Percentiles rank a stretch among this genome's conserved stretches.
These are phyloP conservation scores for Platalea minor DNA, from an alignment of 2,797 vertebrate species.

Conservation along the genomic window DNA sequence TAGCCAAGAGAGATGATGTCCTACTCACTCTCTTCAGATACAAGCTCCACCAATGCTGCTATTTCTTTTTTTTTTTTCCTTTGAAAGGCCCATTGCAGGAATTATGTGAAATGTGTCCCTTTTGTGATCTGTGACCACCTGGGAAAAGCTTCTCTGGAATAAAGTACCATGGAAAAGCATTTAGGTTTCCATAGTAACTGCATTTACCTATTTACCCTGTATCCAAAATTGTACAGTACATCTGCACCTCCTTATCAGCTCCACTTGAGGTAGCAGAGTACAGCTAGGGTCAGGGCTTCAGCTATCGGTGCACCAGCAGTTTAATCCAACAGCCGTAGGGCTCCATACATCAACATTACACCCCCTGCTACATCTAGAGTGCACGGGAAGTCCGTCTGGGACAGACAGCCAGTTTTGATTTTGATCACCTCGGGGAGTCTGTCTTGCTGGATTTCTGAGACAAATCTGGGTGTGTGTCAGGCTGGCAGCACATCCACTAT, in stretches of 20 bases:
- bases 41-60: background rate
- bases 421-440: background rate
- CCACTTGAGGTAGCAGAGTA: conserved; percentile 64
- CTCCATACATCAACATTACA: background rate
- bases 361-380: background rate
- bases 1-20: conserved; percentile 51
- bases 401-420: background rate
- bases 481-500: conserved; percentile 41
- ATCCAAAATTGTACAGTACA: conserved; percentile 60
- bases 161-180: conserved; percentile 58
- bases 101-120: conserved; percentile 11
- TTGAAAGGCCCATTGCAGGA: background rate
- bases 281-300: conserved; percentile 47
- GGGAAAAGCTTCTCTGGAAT: conserved; percentile 38
- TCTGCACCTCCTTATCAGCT: conserved; percentile 64
- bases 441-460: background rate
- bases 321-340: background rate
- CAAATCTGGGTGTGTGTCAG: conserved; percentile 24
- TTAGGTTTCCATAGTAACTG: conserved; percentile 73
- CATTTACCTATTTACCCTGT: conserved; percentile 71
- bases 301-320: background rate
- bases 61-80: background rate
- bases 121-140: conserved; percentile 39
- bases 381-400: background rate
- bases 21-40: conserved; percentile 38